These are phyloP conservation scores for Symphodus melops DNA, from an alignment of 2,113 vertebrate genomes.

Conservation along the genomic window DNA sequence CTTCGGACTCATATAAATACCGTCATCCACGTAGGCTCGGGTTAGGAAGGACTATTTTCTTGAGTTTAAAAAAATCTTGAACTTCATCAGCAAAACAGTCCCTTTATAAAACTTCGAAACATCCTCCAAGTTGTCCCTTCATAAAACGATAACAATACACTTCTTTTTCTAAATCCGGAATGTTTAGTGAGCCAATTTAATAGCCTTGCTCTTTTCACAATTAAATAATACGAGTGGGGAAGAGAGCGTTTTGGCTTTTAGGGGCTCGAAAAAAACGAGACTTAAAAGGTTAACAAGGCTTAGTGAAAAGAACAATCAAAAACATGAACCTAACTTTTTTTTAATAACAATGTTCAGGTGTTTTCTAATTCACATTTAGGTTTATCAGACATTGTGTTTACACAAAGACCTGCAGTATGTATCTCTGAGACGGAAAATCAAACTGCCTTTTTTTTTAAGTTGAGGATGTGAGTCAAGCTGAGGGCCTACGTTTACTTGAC, in stretches of 20 bases:
- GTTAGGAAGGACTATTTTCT: neutral
- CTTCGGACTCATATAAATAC: conserved; percentile 38
- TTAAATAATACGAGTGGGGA: conserved; percentile 45
- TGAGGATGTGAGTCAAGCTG: conserved; percentile 69
- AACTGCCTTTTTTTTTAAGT: conserved; percentile 13
- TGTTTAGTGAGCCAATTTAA: conserved; percentile 4
- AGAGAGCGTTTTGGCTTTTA: neutral
- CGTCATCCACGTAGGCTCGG: conserved; percentile 1
- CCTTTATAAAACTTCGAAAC: too few species aligned
- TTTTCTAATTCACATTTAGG: neutral
- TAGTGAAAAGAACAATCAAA: too few species aligned
- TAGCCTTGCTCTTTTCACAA: conserved; percentile 32
- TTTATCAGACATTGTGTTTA: neutral
- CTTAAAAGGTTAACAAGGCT: neutral
- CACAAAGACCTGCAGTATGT: neutral
- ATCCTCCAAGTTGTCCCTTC: too few species aligned
- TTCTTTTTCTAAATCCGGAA: neutral
- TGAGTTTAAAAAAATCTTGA: neutral
- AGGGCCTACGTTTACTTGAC: conserved; percentile 50
- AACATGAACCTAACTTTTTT: neutral
- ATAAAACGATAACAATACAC: neutral
- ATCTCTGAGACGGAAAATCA: conserved; percentile 6
- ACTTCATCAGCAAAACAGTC: too few species aligned
- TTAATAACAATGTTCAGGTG: neutral
- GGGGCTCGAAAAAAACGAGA: neutral